Conservation (phyloP, 2,797 vertebrate genomes). For the Phataginus tetradactyla region DNA sequence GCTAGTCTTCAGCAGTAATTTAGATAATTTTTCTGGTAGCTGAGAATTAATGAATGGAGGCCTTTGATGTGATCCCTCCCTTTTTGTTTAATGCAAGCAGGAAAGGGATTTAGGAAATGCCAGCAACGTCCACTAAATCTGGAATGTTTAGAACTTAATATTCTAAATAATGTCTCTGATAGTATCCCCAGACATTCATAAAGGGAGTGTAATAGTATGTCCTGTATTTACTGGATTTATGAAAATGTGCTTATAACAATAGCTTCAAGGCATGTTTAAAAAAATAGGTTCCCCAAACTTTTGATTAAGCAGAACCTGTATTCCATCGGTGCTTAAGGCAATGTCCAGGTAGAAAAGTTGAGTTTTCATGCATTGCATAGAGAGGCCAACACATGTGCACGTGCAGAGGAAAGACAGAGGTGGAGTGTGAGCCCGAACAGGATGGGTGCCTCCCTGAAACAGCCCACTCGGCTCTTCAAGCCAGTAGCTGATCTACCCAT, state of each 20-base stretch:
- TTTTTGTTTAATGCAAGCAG: neutral
- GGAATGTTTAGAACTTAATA: constrained; percentile 40
- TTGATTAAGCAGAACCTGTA: neutral
- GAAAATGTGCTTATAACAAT: constrained; percentile 53
- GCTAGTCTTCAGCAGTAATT: neutral
- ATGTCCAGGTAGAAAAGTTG: neutral
- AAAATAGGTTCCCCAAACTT: neutral
- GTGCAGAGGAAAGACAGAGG: neutral
- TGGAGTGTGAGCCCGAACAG: neutral
- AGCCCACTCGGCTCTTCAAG: neutral
- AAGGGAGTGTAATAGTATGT: neutral
- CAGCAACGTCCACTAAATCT: constrained; percentile 8
- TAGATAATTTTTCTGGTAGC: neutral
- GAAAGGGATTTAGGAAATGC: constrained; percentile 27
- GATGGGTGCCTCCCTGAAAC: neutral
- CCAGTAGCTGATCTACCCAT: neutral
- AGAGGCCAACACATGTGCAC: neutral
- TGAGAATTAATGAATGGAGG: constrained; percentile 29
- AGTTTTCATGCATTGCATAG: neutral
- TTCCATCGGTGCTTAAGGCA: neutral
- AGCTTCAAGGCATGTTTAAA: neutral
- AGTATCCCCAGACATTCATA: constrained; percentile 36
- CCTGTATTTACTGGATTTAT: constrained; percentile 30
- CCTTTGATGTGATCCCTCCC: neutral
- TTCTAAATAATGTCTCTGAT: constrained; percentile 63